Evolutionary conservation across 2,888 invertebrate species (phyloP).

Genomic region (Hirudinaria manillensis): DNA sequence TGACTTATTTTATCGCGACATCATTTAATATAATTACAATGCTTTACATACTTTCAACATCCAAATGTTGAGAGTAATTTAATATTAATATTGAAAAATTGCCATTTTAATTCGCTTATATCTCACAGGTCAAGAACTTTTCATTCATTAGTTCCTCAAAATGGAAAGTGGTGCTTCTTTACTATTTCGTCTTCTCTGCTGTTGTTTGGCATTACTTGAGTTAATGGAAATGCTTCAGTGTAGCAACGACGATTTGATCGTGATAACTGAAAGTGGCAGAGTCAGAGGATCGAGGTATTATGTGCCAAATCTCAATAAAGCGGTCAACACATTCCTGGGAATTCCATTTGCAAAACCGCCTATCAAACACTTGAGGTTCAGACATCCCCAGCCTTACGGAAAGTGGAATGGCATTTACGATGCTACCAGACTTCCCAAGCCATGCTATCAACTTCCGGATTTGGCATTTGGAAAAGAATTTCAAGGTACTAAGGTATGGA

Average conservation of each 20-base stretch:
- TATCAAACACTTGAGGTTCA: constrained; percentile 59
- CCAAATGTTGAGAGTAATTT: too few species aligned
- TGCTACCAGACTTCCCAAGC: constrained; percentile 55
- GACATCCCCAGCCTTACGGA: constrained; percentile 47
- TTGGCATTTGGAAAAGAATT: constrained; percentile 36
- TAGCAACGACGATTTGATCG: constrained; percentile 37
- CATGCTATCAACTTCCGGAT: constrained; percentile 41
- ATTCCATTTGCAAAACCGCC: constrained; percentile 58
- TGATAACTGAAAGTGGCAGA: constrained; percentile 37
- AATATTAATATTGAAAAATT: too few species aligned
- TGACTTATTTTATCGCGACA: too few species aligned
- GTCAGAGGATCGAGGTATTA: constrained; percentile 37
- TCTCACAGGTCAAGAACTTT: too few species aligned
- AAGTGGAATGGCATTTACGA: constrained; percentile 64
- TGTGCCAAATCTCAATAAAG: constrained; percentile 34
- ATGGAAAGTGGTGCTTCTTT: too few species aligned
- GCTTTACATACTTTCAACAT: too few species aligned
- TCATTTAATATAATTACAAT: too few species aligned
- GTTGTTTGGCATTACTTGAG: too few species aligned
- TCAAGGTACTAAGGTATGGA: constrained; percentile 37
- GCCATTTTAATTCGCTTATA: too few species aligned
- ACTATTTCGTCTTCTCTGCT: too few species aligned
- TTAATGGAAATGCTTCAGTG: neutral
- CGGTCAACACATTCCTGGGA: constrained; percentile 48
- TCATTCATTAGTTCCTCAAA: too few species aligned